A percentile compares a stretch with the other conserved stretches of the same genome.
Evolutionary conservation across 1,140 invertebrate genomes (phyloP).

Genomic region (Nasonia longicornis): DNA sequence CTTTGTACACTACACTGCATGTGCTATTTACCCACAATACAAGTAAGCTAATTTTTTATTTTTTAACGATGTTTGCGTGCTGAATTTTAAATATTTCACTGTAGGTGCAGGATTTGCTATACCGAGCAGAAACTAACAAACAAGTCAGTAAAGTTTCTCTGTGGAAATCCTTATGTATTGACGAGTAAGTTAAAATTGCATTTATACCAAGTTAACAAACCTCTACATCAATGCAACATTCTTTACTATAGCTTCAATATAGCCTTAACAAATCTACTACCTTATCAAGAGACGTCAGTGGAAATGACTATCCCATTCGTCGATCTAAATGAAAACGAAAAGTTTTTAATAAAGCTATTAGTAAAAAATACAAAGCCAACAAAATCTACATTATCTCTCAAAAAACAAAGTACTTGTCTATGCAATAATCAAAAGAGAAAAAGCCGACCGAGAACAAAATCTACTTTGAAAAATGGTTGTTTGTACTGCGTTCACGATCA

Average conservation of each 20-base stretch:
- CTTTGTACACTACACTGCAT: slow-evolving; percentile 55
- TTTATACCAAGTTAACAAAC: neutral
- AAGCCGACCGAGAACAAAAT: slow-evolving; percentile 41
- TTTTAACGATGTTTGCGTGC: too few species aligned
- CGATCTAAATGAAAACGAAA: slow-evolving; percentile 47
- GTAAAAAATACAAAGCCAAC: slow-evolving; percentile 51
- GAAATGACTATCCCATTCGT: slow-evolving; percentile 48
- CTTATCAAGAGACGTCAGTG: slow-evolving; percentile 44
- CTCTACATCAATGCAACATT: neutral
- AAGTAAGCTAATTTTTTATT: slow-evolving; percentile 46
- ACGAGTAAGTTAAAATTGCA: slow-evolving; percentile 50
- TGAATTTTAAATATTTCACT: neutral
- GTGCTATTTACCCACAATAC: slow-evolving; percentile 54
- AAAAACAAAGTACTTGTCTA: slow-evolving; percentile 53
- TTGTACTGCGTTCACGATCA: slow-evolving; percentile 51
- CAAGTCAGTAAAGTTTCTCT: slow-evolving; percentile 53
- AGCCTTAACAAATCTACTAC: slow-evolving; percentile 47
- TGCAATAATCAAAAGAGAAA: slow-evolving; percentile 47
- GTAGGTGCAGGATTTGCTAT: slow-evolving; percentile 57
- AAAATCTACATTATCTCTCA: slow-evolving; percentile 48
- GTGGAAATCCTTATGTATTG: slow-evolving; percentile 55
- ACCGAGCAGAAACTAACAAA: slow-evolving; percentile 39
- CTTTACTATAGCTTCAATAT: slow-evolving; percentile 53
- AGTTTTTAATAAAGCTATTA: slow-evolving; percentile 52
- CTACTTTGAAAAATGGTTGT: slow-evolving; percentile 29